phyloP scores from a whole-genome alignment of 2,797 vertebrate genomes.

The Arnoldichthys spilopterus region DNA sequence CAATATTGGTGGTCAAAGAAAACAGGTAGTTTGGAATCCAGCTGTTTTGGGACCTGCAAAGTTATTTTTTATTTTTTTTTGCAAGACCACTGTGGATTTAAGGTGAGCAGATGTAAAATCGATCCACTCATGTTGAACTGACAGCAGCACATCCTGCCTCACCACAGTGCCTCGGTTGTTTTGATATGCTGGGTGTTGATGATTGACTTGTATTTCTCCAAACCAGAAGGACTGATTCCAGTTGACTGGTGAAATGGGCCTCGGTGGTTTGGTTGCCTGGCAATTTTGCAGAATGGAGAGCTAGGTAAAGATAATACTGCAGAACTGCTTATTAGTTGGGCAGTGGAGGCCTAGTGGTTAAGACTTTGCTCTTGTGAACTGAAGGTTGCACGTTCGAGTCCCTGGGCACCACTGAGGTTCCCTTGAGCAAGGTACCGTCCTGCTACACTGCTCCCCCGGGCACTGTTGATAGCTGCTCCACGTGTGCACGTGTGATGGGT shows the following conservation, averaged over 20 bases:
- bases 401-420: too few species aligned
- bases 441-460: too few species aligned
- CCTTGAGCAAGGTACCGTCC: too few species aligned
- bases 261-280: background rate
- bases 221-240: slow-evolving; percentile 8
- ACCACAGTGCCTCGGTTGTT: background rate
- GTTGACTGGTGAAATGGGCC: background rate
- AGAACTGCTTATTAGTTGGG: background rate
- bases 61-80: background rate
- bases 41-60: slow-evolving; percentile 2
- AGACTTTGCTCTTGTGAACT: too few species aligned
- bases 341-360: too few species aligned
- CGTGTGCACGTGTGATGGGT: too few species aligned
- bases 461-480: too few species aligned
- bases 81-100: background rate
- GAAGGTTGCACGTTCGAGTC: too few species aligned
- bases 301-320: background rate
- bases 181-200: background rate
- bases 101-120: background rate
- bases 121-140: background rate
- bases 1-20: background rate
- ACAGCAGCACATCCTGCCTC: background rate
- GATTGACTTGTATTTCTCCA: background rate
- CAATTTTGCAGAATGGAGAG: background rate
- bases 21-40: background rate